Conservation (phyloP, 2,888 invertebrate genomes). For the Volucella inflata region DNA sequence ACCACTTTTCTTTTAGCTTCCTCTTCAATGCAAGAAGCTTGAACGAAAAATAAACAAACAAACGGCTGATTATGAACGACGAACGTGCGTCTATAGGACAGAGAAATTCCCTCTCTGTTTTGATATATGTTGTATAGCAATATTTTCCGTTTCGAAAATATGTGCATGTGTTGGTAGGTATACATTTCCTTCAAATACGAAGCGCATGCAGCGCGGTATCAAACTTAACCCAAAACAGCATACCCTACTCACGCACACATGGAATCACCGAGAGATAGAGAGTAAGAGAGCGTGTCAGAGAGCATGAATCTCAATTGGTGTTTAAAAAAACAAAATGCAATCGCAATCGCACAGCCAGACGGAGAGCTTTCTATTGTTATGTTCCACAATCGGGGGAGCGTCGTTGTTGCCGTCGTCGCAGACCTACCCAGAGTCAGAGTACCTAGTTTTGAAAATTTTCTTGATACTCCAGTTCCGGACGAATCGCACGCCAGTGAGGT, state of each 20-base stretch:
- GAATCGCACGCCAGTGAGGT: slow-evolving; percentile 74
- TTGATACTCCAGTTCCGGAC: slow-evolving; percentile 71
- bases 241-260: not conserved
- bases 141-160: slow-evolving; percentile 13
- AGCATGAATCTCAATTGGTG: not conserved
- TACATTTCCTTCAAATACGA: not conserved
- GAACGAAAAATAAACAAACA: slow-evolving; percentile 11
- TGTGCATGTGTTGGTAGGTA: slow-evolving; percentile 16
- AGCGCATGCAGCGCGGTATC: slow-evolving; percentile 17
- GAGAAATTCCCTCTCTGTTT: slow-evolving; percentile 69
- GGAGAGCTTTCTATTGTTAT: slow-evolving; percentile 66
- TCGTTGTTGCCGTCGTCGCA: slow-evolving; percentile 12
- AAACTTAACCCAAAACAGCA: not conserved
- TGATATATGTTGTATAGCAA: too few species aligned
- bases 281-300: not conserved
- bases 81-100: slow-evolving; percentile 40
- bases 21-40: not conserved
- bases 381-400: slow-evolving; percentile 66
- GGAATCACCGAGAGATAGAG: not conserved
- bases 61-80: not conserved
- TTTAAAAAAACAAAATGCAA: not conserved
- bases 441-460: slow-evolving; percentile 52
- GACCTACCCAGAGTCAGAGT: slow-evolving; percentile 35
- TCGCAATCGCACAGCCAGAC: slow-evolving; percentile 16
- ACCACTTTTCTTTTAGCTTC: slow-evolving; percentile 10